phyloP scores from a whole-genome alignment of 2,888 invertebrate genomes.

The Leptinotarsa haldemani region DNA sequence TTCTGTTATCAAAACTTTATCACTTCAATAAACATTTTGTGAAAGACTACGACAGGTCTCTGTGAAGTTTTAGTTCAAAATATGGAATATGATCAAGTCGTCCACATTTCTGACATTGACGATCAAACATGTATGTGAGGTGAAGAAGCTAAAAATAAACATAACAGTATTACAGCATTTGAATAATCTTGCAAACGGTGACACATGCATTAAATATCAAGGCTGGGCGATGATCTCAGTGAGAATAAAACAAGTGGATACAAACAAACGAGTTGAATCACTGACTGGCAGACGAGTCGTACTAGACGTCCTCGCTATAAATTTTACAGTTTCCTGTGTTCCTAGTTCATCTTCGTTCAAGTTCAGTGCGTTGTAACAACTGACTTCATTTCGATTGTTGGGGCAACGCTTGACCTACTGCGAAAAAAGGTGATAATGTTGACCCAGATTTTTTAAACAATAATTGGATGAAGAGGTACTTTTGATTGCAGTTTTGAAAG shows the following conservation, averaged over 20 bases:
- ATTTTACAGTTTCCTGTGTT: constrained; percentile 34
- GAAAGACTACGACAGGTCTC: too few species aligned
- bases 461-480: neutral
- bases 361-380: constrained; percentile 32
- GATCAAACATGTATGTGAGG: neutral
- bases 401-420: constrained; percentile 28
- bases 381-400: constrained; percentile 19
- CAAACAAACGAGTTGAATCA: constrained; percentile 24
- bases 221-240: constrained; percentile 38
- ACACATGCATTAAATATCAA: constrained; percentile 36
- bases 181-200: constrained; percentile 29
- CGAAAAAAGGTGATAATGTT: constrained; percentile 23
- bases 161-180: constrained; percentile 19
- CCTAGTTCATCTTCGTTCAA: constrained; percentile 41
- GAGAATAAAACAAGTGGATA: constrained; percentile 22
- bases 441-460: neutral
- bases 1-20: too few species aligned
- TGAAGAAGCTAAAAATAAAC: constrained; percentile 17
- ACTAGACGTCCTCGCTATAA: constrained; percentile 37
- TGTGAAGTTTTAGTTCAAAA: too few species aligned
- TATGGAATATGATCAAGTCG: neutral
- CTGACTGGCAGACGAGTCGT: constrained; percentile 33
- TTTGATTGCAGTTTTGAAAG: constrained; percentile 10
- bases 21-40: too few species aligned
- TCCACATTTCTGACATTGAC: neutral